Evolutionary conservation across 2,888 invertebrate genomes (phyloP), one percentile per base, ranked within the genome.

Genomic region (Cybosia mesomella): DNA sequence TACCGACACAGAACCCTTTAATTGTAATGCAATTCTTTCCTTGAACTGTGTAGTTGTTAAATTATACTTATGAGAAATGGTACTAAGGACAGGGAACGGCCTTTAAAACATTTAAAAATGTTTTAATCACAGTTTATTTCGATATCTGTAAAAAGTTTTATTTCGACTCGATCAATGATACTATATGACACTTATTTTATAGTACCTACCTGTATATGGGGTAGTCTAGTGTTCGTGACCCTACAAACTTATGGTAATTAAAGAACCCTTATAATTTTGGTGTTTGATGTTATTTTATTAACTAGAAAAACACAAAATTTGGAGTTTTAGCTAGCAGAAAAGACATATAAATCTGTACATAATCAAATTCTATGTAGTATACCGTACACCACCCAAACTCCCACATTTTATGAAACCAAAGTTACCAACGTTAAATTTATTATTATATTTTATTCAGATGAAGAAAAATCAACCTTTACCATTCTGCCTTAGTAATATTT

Each of bases 21-120:
- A 80, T 72, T 72, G 73, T 63, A 75, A 68, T 75, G 71, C 69
- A 72, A 70, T 76, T 67, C 64, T 72, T 68, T 71, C 80, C 70
- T 75, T 68, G 71, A 77, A 77, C 67, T 68, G 53, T 1, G 70
- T 72, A 22, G 54, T 68, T 64, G 28, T 67, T 28, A 21, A 32
- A 62, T 62, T 49, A 62, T 34, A n/a, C 24, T 24, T 18, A 15
- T 58, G 58, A 28, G 43, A 58, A 58, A 58, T 64, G 21, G n/a
- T 58, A 28, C 13, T 57, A 55, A 55, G 18, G 43, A 58, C 57
- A 64, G n/a, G 55, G 7, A 57, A 64, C 34, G 28, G 28, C 4
- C 28, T 28, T 28, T 28, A 28, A 28, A 28, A 28, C 28, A 28
- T 13, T 57, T 7, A 36, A 15, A 7, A 34, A 22, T 36, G 9